Evolutionary conservation across 2,113 vertebrate genomes (phyloP), one percentile per base, ranked within the genome.

Genomic region (Tonatia bakeri): DNA sequence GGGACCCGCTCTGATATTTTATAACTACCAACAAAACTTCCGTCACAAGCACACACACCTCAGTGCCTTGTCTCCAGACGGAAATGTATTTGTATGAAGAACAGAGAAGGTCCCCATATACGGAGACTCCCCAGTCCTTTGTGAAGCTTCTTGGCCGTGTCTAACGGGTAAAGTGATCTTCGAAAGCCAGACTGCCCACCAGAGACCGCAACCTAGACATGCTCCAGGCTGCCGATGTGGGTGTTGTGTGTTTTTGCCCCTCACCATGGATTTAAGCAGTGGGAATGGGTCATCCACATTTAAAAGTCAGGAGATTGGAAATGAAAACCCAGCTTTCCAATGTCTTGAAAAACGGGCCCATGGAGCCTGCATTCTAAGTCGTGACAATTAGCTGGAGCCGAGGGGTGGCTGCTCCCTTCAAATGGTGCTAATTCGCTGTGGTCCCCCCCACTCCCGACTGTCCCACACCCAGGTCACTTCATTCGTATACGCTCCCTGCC

Each of bases 261-360:
- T 93, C 13, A 45, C 54, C 16, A 9, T 4, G 9, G 47, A 16
- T 59, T 93, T 79, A 50, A 38, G 33, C 9, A 28, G 22, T 47
- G 14, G 47, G 83, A 88, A 69, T 5, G 70, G 11, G 8, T 43
- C 13, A 77, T 56, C 17, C 38, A 77, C 16, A 59, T 45, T 17
- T 59, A 59, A 77, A 90, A 65, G 15, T 67, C 36, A 15, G 43
- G 61, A 80, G 38, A 50, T 17, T 65, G 20, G 31, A 76, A 17
- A 33, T 70, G 31, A 76, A 87, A 80, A n/a, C 28, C 15, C 50
- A 87, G 70, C 36, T 85, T 70, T 93, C 72, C 14, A 77, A 40
- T 8, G 33, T 40, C 45, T 76, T 45, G 26, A 67, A 64, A 96
- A 56, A n/a, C 20, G 43, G 19, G 31, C 36, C 45, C 14, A 3